A percentile compares a stretch with the other conserved stretches of the same genome.
phyloP scores from a whole-genome alignment of 1,140 invertebrate genomes.

The Zaprionus taronus region DNA sequence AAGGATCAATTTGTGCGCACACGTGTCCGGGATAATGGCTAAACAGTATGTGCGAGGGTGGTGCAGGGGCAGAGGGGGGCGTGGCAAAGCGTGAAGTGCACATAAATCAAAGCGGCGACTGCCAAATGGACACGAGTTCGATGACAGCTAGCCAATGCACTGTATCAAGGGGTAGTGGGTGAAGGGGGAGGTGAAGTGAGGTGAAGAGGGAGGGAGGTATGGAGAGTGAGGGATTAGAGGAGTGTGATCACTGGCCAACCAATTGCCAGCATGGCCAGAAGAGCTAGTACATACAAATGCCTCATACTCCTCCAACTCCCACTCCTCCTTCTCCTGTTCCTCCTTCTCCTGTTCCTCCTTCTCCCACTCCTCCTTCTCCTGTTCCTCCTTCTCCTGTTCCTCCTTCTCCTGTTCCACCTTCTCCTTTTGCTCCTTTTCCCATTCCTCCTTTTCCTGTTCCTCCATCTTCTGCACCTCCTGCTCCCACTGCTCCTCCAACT shows the following conservation, averaged over 20 bases:
- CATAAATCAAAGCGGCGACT: slow-evolving; percentile 73
- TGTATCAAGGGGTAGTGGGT: background rate
- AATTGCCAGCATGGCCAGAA: background rate
- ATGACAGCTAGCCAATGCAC: slow-evolving; percentile 38
- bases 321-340: no score
- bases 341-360: no score
- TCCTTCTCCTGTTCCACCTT: no score
- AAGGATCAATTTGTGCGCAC: slow-evolving; percentile 82
- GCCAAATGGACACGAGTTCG: slow-evolving; percentile 58
- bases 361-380: no score
- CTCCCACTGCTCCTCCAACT: background rate
- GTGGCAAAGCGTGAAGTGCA: slow-evolving; percentile 61
- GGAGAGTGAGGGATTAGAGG: background rate
- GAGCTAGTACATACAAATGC: no score
- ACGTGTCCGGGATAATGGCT: slow-evolving; percentile 74
- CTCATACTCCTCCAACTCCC: no score
- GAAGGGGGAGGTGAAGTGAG: background rate
- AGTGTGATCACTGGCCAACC: no score
- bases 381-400: no score
- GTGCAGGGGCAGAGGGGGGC: background rate
- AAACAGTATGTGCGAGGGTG: background rate
- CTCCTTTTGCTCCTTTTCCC: no score
- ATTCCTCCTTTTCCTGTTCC: no score
- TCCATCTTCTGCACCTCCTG: no score
- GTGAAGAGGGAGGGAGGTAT: background rate